Conservation (phyloP, 2,113 vertebrate genomes). For the Xenopus laevis region DNA sequence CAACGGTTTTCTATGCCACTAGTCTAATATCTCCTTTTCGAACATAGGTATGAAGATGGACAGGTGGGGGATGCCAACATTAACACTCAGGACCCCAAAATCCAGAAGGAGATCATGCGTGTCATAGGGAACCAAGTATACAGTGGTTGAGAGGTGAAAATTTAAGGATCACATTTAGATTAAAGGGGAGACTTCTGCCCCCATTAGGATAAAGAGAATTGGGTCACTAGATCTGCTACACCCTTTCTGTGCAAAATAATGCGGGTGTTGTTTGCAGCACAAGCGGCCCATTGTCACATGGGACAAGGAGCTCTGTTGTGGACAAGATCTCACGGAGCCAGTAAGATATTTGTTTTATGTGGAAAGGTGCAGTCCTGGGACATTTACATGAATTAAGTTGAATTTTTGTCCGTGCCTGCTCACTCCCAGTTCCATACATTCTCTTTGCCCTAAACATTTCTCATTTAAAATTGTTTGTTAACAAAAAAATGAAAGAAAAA, state of each 20-base stretch:
- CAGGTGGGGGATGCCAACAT: slow-evolving; percentile 98
- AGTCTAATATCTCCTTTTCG: not conserved
- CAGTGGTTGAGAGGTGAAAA: slow-evolving; percentile 78
- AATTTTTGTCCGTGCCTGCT: slow-evolving; percentile 20
- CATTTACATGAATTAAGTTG: slow-evolving; percentile 19
- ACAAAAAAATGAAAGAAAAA: slow-evolving; percentile 24
- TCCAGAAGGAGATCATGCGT: slow-evolving; percentile 99
- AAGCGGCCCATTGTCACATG: slow-evolving; percentile 15
- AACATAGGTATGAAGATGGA: slow-evolving; percentile 89
- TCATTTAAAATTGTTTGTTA: slow-evolving; percentile 41
- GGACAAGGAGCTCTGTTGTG: slow-evolving; percentile 6
- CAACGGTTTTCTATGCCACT: not conserved
- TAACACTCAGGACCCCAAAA: slow-evolving; percentile 99
- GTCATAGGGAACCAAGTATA: slow-evolving; percentile 98
- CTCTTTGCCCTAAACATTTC: slow-evolving; percentile 20
- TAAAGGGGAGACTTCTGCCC: not conserved
- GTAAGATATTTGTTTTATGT: slow-evolving; percentile 24
- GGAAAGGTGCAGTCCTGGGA: slow-evolving; percentile 28
- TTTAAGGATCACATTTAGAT: slow-evolving; percentile 22
- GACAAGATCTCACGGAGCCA: slow-evolving; percentile 20
- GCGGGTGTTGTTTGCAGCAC: slow-evolving; percentile 10
- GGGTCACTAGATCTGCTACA: not conserved
- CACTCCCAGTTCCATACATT: slow-evolving; percentile 17
- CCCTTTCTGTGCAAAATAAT: slow-evolving; percentile 8
- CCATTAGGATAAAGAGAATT: slow-evolving; percentile 26